A percentile compares a stretch with the other conserved stretches of the same genome.
phyloP scores from a whole-genome alignment of 2,888 invertebrate genomes.

The Abrostola tripartita region DNA sequence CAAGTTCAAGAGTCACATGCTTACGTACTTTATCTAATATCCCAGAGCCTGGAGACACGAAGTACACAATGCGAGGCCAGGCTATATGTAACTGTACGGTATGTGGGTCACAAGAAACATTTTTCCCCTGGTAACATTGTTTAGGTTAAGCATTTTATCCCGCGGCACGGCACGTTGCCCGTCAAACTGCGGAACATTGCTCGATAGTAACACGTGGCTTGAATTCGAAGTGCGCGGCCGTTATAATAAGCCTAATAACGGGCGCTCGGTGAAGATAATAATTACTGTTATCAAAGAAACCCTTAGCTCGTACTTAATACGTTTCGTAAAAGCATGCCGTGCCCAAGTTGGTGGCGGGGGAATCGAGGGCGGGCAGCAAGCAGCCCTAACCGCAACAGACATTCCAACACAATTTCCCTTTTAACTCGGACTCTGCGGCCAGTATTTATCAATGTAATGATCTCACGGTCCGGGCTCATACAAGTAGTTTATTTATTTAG shows the following conservation, averaged over 20 bases:
- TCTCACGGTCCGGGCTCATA: constrained; percentile 72
- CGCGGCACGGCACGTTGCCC: constrained; percentile 53
- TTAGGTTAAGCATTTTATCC: constrained; percentile 54
- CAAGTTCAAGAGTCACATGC: constrained; percentile 19
- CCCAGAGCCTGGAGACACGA: constrained; percentile 17
- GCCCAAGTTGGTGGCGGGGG: constrained; percentile 21
- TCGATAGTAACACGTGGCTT: constrained; percentile 59
- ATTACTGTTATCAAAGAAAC: constrained; percentile 37
- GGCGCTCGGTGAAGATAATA: constrained; percentile 45
- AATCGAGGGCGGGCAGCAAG: constrained; percentile 44
- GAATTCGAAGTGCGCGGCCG: constrained; percentile 55
- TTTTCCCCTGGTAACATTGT: constrained; percentile 56
- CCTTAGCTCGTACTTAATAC: constrained; percentile 40
- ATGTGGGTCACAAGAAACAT: constrained; percentile 54
- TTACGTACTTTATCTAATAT: constrained; percentile 17
- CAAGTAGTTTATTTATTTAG: constrained; percentile 70
- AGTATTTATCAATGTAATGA: constrained; percentile 78
- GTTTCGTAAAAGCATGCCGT: constrained; percentile 46
- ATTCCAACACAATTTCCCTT: constrained; percentile 85
- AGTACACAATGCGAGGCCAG: constrained; percentile 32
- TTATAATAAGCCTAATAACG: constrained; percentile 43
- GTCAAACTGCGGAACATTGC: constrained; percentile 64
- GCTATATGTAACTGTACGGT: constrained; percentile 43
- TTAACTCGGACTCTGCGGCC: constrained; percentile 75
- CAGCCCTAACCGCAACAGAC: constrained; percentile 69